These are phyloP conservation scores for Hymenochirus boettgeri DNA, from an alignment of 2,113 vertebrate genomes.

Conservation along the genomic window DNA sequence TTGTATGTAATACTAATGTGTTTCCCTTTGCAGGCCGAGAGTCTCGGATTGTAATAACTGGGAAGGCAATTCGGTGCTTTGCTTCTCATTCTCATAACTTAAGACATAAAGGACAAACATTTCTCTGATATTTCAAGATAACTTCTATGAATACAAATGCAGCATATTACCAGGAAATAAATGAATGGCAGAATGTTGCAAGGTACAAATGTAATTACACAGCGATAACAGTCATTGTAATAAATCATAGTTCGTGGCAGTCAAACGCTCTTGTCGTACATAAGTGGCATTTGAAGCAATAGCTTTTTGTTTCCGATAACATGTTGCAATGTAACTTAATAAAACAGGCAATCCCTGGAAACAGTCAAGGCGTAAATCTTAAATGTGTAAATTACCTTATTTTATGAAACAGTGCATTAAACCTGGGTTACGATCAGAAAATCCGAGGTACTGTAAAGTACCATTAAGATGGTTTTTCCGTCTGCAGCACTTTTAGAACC, in stretches of 20 bases:
- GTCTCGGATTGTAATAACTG: constrained; percentile 21
- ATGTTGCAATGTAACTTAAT: constrained; percentile 37
- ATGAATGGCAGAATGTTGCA: constrained; percentile 27
- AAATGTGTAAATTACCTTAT: constrained; percentile 32
- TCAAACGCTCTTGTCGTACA: constrained; percentile 32
- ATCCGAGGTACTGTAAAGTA: constrained; percentile 14
- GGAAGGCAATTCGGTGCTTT: constrained; percentile 24
- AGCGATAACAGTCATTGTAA: constrained; percentile 38
- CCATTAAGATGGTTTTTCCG: too few species aligned
- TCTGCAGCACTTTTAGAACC: too few species aligned
- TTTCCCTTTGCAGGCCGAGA: not conserved
- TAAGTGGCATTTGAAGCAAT: constrained; percentile 37
- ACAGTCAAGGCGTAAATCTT: constrained; percentile 18
- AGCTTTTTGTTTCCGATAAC: constrained; percentile 35
- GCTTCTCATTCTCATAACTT: constrained; percentile 35
- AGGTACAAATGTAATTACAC: constrained; percentile 42
- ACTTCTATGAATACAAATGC: constrained; percentile 39
- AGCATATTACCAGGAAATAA: constrained; percentile 27
- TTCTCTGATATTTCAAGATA: constrained; percentile 26
- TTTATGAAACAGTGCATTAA: constrained; percentile 12
- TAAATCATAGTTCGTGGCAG: constrained; percentile 26
- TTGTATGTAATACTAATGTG: too few species aligned
- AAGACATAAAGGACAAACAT: constrained; percentile 30
- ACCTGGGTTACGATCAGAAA: constrained; percentile 17
- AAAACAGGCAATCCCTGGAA: constrained; percentile 30